A percentile compares a stretch with the other conserved stretches of the same genome.
Evolutionary conservation across 30 jellyfish, hydroid and myxozoan genomes (phyloP).

Genomic region (Mastigias papua): DNA sequence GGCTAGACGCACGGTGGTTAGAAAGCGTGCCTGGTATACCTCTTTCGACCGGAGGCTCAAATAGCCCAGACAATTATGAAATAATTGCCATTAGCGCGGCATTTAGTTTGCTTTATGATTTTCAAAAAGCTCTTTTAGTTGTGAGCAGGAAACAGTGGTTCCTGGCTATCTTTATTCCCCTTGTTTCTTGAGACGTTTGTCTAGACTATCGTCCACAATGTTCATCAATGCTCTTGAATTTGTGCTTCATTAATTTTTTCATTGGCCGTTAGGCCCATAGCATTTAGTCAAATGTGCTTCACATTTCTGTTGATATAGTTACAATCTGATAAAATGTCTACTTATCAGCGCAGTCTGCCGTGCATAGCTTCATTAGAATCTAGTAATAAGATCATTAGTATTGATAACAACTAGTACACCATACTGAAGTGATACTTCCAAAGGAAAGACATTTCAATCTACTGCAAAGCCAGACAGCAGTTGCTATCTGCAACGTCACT

Average conservation of each 20-base stretch:
- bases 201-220: background rate
- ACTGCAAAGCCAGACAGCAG: too few relatives aligned
- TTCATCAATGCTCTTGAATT: background rate
- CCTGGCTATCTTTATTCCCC: slow-evolving; percentile 4
- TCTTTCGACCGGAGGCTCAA: too few relatives aligned
- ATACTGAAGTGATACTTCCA: too few relatives aligned
- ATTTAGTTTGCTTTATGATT: background rate
- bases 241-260: background rate
- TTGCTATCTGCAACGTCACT: too few relatives aligned
- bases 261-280: background rate
- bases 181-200: background rate
- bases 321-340: background rate
- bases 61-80: background rate
- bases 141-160: slow-evolving; percentile 7
- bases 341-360: background rate
- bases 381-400: too few relatives aligned
- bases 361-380: too few relatives aligned
- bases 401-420: too few relatives aligned
- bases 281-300: background rate
- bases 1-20: too few relatives aligned
- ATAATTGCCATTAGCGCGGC: background rate
- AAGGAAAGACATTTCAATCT: too few relatives aligned
- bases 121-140: background rate
- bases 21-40: too few relatives aligned
- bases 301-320: background rate